These are phyloP conservation scores for Wiebesia pumilae DNA, from an alignment of 1,140 invertebrate species.

Conservation along the genomic window DNA sequence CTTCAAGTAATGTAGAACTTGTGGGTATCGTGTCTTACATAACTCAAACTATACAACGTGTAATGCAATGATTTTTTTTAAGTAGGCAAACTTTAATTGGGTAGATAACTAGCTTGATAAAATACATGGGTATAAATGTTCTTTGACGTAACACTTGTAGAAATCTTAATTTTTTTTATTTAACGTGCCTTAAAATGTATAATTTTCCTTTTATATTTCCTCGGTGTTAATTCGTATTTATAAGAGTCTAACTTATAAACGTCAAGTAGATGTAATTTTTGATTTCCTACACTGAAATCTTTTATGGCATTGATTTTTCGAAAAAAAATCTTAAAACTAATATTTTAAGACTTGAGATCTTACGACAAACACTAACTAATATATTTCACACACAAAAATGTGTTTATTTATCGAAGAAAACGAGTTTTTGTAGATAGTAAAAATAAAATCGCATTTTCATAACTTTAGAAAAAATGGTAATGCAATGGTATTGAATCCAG, in stretches of 20 bases:
- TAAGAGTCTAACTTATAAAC: no score
- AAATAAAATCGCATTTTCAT: no score
- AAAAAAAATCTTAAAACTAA: neutral
- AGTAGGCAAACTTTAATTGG: neutral
- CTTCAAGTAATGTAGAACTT: neutral
- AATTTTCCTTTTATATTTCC: neutral
- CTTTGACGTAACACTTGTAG: neutral
- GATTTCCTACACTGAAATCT: no score
- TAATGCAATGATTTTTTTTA: neutral
- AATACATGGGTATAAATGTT: neutral
- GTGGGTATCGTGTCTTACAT: neutral
- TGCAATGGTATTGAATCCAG: no score
- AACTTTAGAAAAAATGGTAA: no score
- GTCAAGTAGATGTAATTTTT: no score
- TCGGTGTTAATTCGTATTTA: neutral
- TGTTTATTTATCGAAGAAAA: no score
- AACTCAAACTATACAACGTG: neutral
- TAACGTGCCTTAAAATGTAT: neutral
- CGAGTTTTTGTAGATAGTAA: no score
- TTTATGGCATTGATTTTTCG: neutral
- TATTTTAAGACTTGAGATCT: neutral
- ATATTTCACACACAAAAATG: neutral
- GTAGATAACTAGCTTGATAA: neutral
- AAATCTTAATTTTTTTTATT: neutral
- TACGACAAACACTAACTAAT: neutral